A percentile compares a stretch with the other conserved stretches of the same genome.
Conservation (phyloP, 2,797 vertebrate genomes). For the Lepilemur septentrionalis region DNA sequence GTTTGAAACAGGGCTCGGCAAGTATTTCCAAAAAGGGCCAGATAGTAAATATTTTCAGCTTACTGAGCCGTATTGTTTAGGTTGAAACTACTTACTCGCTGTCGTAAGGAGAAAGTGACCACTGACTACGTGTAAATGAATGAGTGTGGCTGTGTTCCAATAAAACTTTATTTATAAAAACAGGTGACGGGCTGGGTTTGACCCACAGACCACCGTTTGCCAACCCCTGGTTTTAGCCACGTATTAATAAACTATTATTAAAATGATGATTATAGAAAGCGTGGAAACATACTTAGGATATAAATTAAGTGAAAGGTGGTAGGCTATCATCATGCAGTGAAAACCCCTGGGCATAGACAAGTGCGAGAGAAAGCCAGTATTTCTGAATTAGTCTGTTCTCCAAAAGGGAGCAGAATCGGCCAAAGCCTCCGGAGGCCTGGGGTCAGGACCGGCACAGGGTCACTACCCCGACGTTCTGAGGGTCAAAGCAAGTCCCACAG, state of each 20-base stretch:
- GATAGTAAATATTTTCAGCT: neutral
- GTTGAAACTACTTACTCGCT: too few species aligned
- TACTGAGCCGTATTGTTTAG: neutral
- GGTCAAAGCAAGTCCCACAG: neutral
- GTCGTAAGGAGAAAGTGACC: neutral
- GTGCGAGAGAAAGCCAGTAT: neutral
- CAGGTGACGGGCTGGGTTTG: neutral
- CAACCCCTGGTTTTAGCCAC: neutral
- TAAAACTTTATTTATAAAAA: conserved; percentile 37
- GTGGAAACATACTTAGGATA: neutral
- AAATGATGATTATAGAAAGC: neutral
- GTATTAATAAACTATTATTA: neutral
- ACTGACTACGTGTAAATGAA: neutral
- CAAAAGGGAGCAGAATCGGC: neutral
- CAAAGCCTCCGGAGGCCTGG: neutral
- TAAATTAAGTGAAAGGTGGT: neutral
- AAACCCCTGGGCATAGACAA: neutral
- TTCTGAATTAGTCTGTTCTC: neutral
- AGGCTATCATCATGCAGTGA: neutral
- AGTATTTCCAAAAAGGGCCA: neutral
- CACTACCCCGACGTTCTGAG: too few species aligned
- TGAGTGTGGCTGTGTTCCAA: neutral
- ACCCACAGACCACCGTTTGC: neutral
- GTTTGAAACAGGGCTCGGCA: neutral
- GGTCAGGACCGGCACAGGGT: neutral